Evolutionary conservation across 2,888 invertebrate species (phyloP), one percentile per base, ranked within the genome.

Genomic region (Pheosia gnoma): DNA sequence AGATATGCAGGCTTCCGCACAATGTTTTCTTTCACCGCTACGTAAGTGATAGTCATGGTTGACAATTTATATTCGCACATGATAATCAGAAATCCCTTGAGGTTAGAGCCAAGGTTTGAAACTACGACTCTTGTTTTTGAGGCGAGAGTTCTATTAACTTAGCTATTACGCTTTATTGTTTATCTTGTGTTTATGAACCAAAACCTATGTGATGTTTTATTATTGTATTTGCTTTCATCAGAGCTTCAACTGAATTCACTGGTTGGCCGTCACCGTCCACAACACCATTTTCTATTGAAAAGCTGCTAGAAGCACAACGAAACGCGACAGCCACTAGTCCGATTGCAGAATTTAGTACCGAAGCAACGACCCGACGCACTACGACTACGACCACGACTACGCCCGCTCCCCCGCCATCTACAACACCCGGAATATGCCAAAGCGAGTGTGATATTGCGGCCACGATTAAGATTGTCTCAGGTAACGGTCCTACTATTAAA

Each of bases 221-320:
- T 41, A 13, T 45, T 57, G 37, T 58, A 41, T 59, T 3, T 55
- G 84, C 90, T 52, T 9, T 53, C 11, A 53, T 5, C 79, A 97
- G 97, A 88, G 96, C 96, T 37, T 97, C 97, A 8, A 98, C 98
- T 25, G 97, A 97, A 86, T 98, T 98, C 78, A 98, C 97, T 11
- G 98, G 98, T 13, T 98, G 98, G 98, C 97, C 98, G 10, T 97
- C 97, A 0, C 96, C 97, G 6, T 97, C 98, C 1, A 97, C 98
- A 0, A 97, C 97, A 0, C 97, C 97, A 0, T 96, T 97, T 73
- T 97, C 97, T 0, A 96, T 97, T 62, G 97, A 97, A 81, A 97
- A 97, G 82, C 93, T 97, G 7, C 82, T 97, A 58, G 97, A 96
- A 86, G 93, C 94, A 71, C 94, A 91, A 75, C 91, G 95, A 61